Evolutionary conservation across 1,140 invertebrate genomes (phyloP).

Genomic region (Latrodectus geometricus): DNA sequence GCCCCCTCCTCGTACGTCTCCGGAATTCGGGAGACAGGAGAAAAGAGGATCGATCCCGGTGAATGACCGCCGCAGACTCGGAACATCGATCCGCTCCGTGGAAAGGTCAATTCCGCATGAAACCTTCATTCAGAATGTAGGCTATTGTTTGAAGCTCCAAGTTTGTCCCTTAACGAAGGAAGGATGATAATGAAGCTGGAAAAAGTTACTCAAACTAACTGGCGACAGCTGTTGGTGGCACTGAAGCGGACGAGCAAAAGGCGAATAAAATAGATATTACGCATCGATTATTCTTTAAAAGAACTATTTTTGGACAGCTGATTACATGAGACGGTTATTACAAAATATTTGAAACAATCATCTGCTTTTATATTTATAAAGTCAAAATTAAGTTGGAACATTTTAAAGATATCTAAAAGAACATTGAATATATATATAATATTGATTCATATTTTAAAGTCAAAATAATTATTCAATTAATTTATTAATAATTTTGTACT

Average conservation of each 20-base stretch:
- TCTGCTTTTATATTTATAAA: too few species aligned
- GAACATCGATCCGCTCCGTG: slow-evolving; percentile 18
- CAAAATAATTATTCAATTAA: too few species aligned
- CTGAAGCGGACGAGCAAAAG: neutral
- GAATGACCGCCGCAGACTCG: slow-evolving; percentile 42
- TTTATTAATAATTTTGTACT: too few species aligned
- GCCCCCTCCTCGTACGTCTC: neutral
- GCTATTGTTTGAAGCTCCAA: slow-evolving; percentile 11
- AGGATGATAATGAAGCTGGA: neutral
- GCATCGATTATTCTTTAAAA: too few species aligned
- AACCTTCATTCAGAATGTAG: slow-evolving; percentile 38
- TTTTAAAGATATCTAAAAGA: too few species aligned
- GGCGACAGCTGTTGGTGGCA: slow-evolving; percentile 1
- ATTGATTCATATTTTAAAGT: too few species aligned
- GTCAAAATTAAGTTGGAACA: too few species aligned
- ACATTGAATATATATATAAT: too few species aligned
- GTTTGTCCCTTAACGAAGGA: slow-evolving; percentile 2
- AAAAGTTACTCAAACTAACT: neutral
- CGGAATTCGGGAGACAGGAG: slow-evolving; percentile 10
- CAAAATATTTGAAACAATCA: too few species aligned
- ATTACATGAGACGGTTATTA: too few species aligned
- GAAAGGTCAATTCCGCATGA: slow-evolving; percentile 25
- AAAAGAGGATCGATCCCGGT: slow-evolving; percentile 44
- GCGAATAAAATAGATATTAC: too few species aligned
- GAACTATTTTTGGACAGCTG: too few species aligned